A percentile compares a stretch with the other conserved stretches of the same genome.
Conservation (phyloP, 2,797 vertebrate species). For the Phataginus tricuspis region DNA sequence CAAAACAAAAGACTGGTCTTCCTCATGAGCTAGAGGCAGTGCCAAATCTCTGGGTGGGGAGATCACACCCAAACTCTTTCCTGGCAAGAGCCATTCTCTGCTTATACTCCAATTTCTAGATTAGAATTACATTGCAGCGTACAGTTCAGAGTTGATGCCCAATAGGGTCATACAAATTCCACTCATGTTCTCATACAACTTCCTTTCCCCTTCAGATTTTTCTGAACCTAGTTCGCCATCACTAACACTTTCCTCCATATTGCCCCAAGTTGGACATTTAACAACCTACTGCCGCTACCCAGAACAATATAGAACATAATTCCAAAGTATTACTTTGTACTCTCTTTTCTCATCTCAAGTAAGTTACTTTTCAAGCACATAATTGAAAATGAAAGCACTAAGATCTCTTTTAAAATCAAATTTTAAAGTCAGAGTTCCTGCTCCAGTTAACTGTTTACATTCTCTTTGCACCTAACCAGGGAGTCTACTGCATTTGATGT, state of each 20-base stretch:
- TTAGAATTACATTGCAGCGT: neutral
- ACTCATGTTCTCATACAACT: neutral
- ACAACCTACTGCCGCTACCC: neutral
- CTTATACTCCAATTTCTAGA: neutral
- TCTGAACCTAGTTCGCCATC: neutral
- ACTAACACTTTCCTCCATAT: neutral
- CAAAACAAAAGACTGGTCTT: neutral
- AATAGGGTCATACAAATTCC: neutral
- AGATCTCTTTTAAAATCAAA: neutral
- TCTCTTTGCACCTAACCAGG: neutral
- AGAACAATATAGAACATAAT: neutral
- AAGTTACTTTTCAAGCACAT: neutral
- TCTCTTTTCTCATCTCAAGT: neutral
- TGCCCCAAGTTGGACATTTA: neutral
- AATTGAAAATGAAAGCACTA: conserved; percentile 13
- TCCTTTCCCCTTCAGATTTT: neutral
- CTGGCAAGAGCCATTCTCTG: neutral
- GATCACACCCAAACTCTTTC: neutral
- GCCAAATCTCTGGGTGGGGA: neutral
- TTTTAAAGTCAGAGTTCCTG: neutral
- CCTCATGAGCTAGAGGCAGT: neutral
- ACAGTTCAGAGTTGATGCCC: neutral
- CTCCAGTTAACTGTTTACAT: neutral
- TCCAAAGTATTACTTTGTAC: neutral
- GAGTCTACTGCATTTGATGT: neutral